Base-by-base conservation (phyloP, 1,140 invertebrate genomes). In the Drosophila eugracilis region DNA sequence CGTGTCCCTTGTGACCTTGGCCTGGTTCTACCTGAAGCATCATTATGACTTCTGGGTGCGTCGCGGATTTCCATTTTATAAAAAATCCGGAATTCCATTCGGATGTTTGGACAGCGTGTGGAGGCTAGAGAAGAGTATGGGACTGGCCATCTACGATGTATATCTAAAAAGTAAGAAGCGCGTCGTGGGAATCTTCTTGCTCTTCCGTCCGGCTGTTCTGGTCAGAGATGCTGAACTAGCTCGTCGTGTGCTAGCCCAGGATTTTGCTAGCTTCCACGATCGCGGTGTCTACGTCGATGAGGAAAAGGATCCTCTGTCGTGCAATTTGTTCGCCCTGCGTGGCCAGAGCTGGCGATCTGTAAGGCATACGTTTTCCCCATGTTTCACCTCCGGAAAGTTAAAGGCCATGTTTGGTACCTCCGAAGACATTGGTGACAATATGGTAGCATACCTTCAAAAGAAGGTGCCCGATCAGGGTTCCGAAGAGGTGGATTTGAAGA, bases 321-420 rank as follows among this genome's bases (percentile, higher is more conserved):
- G 70, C 4, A 91, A 92, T 54, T 59, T 93, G 5, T 93, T 93
- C 48, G 75, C 91, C 1, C 66, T 93, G 0, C 88, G 91, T 17
- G 92, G 91, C 2, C 89, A 92, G 65, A 92, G 79, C 15, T 95
- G 94, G 94, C 92, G 91, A 50, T 84, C 80, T 5, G 67, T 94
- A 12, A 75, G 94, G 10, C 71, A 91, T 0, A 93, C 93, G 59
- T 65, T 95, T 0, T 92, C 92, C 0, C 94, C 94, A 0, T 92
- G 92, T 4, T 94, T 95, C 65, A 94, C 93, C 0, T 92, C 93
- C 0, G 92, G 92, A 14, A 94, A 94, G 74, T 75, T 94, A 2
- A 94, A 94, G 67, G 76, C 73, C 1, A 94, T 94, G 92, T 93
- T 93, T 32, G 65, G 77, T n/a, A 89, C 92, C 0, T 66, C 93